phyloP scores from a whole-genome alignment of 2,113 vertebrate species.

The Syngnathus scovelli region DNA sequence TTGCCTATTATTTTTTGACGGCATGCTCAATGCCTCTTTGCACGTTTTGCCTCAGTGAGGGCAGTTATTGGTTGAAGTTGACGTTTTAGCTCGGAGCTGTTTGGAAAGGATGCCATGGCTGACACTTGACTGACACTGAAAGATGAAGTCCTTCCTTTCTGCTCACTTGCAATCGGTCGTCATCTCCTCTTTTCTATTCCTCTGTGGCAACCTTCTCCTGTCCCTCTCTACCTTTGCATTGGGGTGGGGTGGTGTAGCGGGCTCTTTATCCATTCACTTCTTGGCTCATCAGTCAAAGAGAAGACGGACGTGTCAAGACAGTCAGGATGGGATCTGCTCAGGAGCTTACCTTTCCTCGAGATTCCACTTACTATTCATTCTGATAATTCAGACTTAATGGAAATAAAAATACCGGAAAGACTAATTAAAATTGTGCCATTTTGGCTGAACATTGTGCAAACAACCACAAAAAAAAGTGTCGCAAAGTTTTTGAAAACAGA shows the following conservation, averaged over 20 bases:
- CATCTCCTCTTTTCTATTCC: slow-evolving; percentile 3
- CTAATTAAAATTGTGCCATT: neutral
- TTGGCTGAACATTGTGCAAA: neutral
- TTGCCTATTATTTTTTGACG: neutral
- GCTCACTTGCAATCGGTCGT: slow-evolving; percentile 13
- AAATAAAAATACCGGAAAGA: neutral
- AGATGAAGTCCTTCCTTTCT: slow-evolving; percentile 13
- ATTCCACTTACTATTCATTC: neutral
- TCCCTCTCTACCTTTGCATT: slow-evolving; percentile 40
- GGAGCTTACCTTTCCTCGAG: slow-evolving; percentile 4
- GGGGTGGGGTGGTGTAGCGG: slow-evolving; percentile 42
- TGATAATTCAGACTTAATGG: neutral
- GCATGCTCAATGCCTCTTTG: slow-evolving; percentile 24
- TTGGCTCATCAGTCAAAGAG: slow-evolving; percentile 36
- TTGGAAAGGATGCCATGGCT: slow-evolving; percentile 10
- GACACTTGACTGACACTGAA: slow-evolving; percentile 21
- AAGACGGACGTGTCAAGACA: slow-evolving; percentile 29
- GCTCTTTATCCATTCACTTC: slow-evolving; percentile 56
- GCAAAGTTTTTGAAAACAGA: neutral
- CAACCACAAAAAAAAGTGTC: neutral
- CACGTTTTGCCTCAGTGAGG: slow-evolving; percentile 12
- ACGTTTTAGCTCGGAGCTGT: slow-evolving; percentile 5
- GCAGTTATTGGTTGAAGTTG: slow-evolving; percentile 20
- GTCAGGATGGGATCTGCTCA: neutral
- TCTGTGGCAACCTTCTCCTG: neutral